Percentiles rank a stretch among this genome's conserved stretches.
These are phyloP conservation scores for Halichoeres trimaculatus DNA, from an alignment of 2,113 vertebrate genomes.

Conservation along the genomic window DNA sequence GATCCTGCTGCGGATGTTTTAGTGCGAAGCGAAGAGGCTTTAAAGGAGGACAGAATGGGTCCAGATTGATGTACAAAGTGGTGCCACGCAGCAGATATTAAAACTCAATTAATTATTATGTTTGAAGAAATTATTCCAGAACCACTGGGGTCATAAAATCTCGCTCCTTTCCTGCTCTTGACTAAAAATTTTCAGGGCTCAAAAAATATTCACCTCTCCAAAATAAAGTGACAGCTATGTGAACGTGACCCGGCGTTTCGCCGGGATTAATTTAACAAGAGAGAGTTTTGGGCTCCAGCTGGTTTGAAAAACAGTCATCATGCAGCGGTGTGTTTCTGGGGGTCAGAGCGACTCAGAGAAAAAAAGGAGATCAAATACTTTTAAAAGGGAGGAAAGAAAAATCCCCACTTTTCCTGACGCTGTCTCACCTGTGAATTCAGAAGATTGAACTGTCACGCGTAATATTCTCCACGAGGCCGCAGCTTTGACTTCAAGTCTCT, in stretches of 20 bases:
- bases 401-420: not conserved
- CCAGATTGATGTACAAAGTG: no score
- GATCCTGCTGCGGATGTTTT: not conserved
- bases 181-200: not conserved
- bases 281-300: not conserved
- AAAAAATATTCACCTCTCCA: not conserved
- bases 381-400: not conserved
- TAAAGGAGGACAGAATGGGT: not conserved
- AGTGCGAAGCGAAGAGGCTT: not conserved
- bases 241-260: not conserved
- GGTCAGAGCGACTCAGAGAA: conserved; percentile 9
- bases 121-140: not conserved
- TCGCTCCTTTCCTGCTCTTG: not conserved
- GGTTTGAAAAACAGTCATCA: not conserved
- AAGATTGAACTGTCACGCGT: not conserved
- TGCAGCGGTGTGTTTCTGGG: conserved; percentile 1
- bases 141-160: not conserved
- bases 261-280: not conserved
- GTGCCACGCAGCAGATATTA: not conserved
- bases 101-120: not conserved
- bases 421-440: not conserved
- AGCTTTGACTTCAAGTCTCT: conserved; percentile 7
- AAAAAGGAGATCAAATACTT: no score
- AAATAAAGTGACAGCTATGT: not conserved
- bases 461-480: not conserved